Conservation (phyloP, 2,797 vertebrate genomes). For the Manis javanica region DNA sequence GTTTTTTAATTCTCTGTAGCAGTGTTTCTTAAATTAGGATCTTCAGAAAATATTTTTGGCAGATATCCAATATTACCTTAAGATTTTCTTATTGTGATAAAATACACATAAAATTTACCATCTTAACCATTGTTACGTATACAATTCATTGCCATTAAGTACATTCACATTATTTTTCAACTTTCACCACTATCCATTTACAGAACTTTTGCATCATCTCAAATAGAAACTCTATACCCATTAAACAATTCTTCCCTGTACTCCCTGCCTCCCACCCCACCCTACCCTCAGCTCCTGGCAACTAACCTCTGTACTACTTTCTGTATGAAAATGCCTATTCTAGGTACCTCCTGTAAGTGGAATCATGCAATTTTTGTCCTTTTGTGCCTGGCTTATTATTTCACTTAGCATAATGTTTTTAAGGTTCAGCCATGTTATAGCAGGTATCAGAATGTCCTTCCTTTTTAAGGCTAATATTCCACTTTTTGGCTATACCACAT, state of each 20-base stretch:
- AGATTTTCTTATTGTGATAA: slow-evolving; percentile 9
- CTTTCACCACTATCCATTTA: neutral
- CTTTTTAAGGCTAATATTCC: neutral
- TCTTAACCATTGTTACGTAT: neutral
- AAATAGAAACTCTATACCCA: neutral
- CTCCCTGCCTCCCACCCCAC: neutral
- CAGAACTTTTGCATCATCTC: neutral
- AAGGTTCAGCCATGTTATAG: neutral
- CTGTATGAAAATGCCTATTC: neutral
- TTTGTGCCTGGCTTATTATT: neutral
- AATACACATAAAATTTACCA: neutral
- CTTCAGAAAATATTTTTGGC: neutral
- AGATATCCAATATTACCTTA: neutral
- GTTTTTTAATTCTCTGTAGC: neutral
- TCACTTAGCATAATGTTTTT: neutral
- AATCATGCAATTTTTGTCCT: neutral
- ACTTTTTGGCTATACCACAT: neutral
- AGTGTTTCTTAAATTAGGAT: neutral
- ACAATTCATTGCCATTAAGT: neutral
- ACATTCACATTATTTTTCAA: neutral
- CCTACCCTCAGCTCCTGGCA: neutral
- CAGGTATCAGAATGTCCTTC: neutral
- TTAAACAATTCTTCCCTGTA: neutral
- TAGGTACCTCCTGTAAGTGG: neutral
- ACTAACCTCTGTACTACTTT: neutral